Base-by-base conservation (phyloP, 2,113 vertebrate species). In the Ceyx cyanopectus region DNA sequence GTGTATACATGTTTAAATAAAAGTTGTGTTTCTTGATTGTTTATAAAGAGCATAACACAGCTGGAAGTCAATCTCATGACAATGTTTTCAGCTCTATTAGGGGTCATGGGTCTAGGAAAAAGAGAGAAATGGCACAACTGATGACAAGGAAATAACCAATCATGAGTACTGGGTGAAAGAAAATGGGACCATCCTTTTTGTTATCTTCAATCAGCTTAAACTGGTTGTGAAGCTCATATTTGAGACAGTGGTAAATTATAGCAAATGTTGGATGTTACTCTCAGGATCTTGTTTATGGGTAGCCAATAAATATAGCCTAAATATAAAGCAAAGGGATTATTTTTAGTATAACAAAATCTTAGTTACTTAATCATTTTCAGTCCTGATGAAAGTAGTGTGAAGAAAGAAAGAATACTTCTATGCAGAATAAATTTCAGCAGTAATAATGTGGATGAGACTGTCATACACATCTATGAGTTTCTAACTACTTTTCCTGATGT, bases 131-230 rank as follows among this genome's bases (percentile, higher is more conserved):
- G 5, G 5, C 10, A 30, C 17, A 57, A 20, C 5, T 6, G 54
- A 14, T 46, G 17, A 14, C 19, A 19, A 62, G 10, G 19, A 66
- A 81, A 70, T 23, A 75, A 20, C 27, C 24, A 81, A 4, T 13
- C 27, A 68, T 0, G 0, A 51, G 7, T 48, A 57, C 2, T 23
- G 21, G n/a, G 12, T 7, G 16, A 76, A 68, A 14, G 6, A n/a
- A n/a, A 57, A 11, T 1, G 2, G 26, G 13, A n/a, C 1, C 10
- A 61, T 76, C 5, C 4, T 14, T 81, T 81, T 79, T 87, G n/a
- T 41, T 43, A 10, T 24, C 45, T 65, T 66, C 75, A 40, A 56
- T 63, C 41, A 70, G 5, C 20, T 75, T 65, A 53, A 76, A 82
- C 18, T 43, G n/a, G 8, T 32, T 82, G 54, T 27, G 20, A 89